Percentiles rank a stretch among this genome's conserved stretches.
phyloP scores from a whole-genome alignment of 1,140 invertebrate species.

The Carposina sasakii region DNA sequence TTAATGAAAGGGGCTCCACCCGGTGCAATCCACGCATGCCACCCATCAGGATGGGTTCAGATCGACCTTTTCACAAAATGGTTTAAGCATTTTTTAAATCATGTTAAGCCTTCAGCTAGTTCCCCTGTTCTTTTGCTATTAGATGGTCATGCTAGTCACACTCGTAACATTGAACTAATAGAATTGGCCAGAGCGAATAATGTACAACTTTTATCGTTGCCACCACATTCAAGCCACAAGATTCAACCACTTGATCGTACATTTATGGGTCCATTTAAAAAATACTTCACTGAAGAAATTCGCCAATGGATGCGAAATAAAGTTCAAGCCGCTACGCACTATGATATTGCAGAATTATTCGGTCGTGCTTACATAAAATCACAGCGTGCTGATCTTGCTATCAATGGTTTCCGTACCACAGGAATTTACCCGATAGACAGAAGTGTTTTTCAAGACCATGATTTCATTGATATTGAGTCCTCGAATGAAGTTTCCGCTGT shows the following conservation, averaged over 20 bases:
- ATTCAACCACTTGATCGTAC: constrained; percentile 1
- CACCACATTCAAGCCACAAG: background rate
- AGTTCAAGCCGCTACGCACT: constrained; percentile 7
- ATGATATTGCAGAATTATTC: constrained; percentile 32
- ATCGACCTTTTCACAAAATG: constrained; percentile 2
- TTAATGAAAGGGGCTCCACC: constrained; percentile 41
- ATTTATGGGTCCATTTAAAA: constrained; percentile 5
- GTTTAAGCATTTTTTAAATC: constrained; percentile 13
- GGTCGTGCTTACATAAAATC: constrained; percentile 30
- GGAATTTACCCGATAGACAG: constrained; percentile 34
- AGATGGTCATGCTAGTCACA: background rate
- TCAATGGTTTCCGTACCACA: constrained; percentile 36
- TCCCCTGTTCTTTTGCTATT: background rate
- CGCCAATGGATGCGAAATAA: constrained; percentile 11
- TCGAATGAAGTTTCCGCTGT: too few relatives aligned
- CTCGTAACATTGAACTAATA: constrained; percentile 2
- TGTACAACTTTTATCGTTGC: background rate
- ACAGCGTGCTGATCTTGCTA: constrained; percentile 27
- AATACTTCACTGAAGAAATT: constrained; percentile 20
- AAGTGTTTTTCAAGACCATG: constrained; percentile 30
- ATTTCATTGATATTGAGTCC: constrained; percentile 15
- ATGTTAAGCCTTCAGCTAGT: background rate
- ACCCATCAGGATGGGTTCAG: constrained; percentile 34
- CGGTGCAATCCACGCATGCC: constrained; percentile 36
- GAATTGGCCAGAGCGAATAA: constrained; percentile 4